Evolutionary conservation across 2,113 vertebrate genomes (phyloP).

Genomic region (Limnothrissa miodon): DNA sequence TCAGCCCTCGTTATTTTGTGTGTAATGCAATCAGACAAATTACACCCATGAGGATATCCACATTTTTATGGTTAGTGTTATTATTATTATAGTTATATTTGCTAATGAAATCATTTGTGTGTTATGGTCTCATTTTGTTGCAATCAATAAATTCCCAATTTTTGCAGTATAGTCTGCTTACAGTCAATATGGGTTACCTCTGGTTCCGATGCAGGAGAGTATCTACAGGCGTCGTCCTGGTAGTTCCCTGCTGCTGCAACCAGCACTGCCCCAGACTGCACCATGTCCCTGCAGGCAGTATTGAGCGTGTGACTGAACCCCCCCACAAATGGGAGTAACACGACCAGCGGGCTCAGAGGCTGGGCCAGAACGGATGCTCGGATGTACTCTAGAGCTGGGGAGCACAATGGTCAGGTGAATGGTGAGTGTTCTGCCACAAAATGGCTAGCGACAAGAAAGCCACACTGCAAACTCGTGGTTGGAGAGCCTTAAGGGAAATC

Average conservation of each 20-base stretch:
- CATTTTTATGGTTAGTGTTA: too few species aligned
- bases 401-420: too few species aligned
- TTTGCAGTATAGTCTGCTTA: not conserved
- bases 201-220: conserved; percentile 83
- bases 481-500: too few species aligned
- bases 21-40: not conserved
- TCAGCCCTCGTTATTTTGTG: not conserved
- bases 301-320: conserved; percentile 77
- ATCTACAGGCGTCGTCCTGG: conserved; percentile 81
- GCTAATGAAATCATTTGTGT: too few species aligned
- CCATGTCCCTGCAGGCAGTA: conserved; percentile 69
- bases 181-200: conserved; percentile 65
- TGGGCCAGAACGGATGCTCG: conserved; percentile 51
- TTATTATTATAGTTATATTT: not conserved
- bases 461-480: too few species aligned
- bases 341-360: conserved; percentile 53
- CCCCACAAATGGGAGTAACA: conserved; percentile 77
- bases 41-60: too few species aligned
- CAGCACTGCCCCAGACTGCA: conserved; percentile 59
- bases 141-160: not conserved
- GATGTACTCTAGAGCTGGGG: conserved; percentile 81
- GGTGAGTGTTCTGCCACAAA: not conserved
- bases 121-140: too few species aligned
- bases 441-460: not conserved
- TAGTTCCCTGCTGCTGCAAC: conserved; percentile 85